phyloP scores from a whole-genome alignment of 2,113 vertebrate species.

The Chaetura pelagica region DNA sequence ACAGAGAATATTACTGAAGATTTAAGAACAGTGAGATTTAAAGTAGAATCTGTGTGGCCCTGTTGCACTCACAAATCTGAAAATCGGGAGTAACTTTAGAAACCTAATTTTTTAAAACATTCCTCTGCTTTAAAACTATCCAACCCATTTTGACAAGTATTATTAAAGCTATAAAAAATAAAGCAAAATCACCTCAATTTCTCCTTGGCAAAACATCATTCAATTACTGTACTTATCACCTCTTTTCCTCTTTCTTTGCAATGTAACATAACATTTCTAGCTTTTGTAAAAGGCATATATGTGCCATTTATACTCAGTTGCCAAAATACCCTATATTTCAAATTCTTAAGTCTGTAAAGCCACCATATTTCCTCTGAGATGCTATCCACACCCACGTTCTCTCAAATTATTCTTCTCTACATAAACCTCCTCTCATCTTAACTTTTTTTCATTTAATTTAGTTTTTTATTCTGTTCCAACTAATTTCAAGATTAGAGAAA shows the following conservation, averaged over 20 bases:
- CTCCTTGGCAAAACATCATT: not conserved
- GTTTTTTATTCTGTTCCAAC: not conserved
- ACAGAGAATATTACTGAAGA: not conserved
- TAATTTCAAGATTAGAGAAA: not conserved
- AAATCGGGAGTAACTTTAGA: not conserved
- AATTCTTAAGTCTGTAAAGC: not conserved
- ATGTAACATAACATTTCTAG: not conserved
- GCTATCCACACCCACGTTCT: not conserved
- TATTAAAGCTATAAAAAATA: not conserved
- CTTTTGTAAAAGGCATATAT: not conserved
- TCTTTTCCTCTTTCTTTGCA: not conserved
- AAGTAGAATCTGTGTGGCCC: not conserved
- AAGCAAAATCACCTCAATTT: not conserved
- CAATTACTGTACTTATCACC: not conserved
- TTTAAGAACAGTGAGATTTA: not conserved
- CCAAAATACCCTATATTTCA: not conserved
- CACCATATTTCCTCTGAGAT: not conserved
- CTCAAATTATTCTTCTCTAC: not conserved
- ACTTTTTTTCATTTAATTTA: not conserved
- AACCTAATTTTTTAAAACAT: not conserved
- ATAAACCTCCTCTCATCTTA: not conserved
- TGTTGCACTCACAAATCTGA: not conserved
- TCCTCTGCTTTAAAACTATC: not conserved
- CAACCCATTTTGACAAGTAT: not conserved
- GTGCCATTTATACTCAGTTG: not conserved